A percentile compares a stretch with the other conserved stretches of the same genome.
phyloP scores from a whole-genome alignment of 2,113 vertebrate species.

The Myrmecobius fasciatus region DNA sequence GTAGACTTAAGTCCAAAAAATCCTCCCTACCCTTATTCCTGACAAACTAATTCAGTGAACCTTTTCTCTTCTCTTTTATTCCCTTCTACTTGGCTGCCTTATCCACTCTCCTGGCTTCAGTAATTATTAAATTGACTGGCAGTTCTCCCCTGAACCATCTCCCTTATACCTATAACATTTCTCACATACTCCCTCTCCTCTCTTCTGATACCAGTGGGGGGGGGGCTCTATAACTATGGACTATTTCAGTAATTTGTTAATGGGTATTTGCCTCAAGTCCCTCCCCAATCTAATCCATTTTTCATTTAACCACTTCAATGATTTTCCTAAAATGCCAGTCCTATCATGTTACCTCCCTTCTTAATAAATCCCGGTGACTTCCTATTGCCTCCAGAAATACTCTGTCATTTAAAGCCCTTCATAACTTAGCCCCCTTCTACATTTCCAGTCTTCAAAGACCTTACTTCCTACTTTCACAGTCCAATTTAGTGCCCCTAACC shows the following conservation, averaged over 20 bases:
- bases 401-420: not conserved
- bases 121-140: too few species aligned
- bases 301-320: not conserved
- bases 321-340: not conserved
- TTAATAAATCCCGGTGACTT: not conserved
- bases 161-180: not conserved
- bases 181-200: not conserved
- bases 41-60: too few species aligned
- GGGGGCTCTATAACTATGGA: too few species aligned
- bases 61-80: too few species aligned
- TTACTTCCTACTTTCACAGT: not conserved
- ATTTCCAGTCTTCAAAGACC: not conserved
- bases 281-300: not conserved
- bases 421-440: not conserved
- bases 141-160: too few species aligned
- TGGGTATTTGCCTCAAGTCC: not conserved
- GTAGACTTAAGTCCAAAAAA: too few species aligned
- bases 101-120: too few species aligned
- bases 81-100: too few species aligned
- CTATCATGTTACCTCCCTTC: not conserved
- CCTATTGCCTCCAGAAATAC: not conserved
- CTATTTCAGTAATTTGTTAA: not conserved
- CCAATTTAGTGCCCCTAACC: not conserved
- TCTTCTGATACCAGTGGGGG: not conserved
- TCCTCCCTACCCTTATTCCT: too few species aligned